Conservation (phyloP, 2,888 invertebrate species). For the Volucella zonaria region DNA sequence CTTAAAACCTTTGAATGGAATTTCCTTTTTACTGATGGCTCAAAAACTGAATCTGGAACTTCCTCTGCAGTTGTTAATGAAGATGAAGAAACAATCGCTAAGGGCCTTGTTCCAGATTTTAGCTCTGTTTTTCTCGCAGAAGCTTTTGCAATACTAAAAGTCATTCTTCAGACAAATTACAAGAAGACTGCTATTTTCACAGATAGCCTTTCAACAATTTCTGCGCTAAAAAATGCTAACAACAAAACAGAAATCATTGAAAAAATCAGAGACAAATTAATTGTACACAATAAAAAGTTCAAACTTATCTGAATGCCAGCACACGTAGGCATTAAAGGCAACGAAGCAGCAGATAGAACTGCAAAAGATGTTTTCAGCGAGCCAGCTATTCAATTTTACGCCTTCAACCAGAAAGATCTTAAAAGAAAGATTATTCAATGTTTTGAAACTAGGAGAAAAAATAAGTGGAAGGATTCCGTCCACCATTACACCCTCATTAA, state of each 20-base stretch:
- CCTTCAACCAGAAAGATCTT: too few species aligned
- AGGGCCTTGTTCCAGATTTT: not conserved
- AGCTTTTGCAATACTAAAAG: constrained; percentile 25
- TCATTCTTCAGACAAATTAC: not conserved
- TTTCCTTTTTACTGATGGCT: constrained; percentile 16
- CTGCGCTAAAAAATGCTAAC: not conserved
- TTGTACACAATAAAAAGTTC: not conserved
- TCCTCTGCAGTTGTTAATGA: constrained; percentile 29
- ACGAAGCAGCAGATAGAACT: too few species aligned
- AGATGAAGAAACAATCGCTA: constrained; percentile 2
- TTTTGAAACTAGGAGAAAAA: too few species aligned
- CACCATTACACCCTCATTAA: too few species aligned
- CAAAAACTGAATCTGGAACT: constrained; percentile 19
- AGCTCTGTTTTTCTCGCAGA: constrained; percentile 19
- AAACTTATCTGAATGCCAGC: too few species aligned
- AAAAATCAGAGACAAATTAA: not conserved
- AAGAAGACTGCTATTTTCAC: constrained; percentile 20
- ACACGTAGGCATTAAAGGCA: too few species aligned
- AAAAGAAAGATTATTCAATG: too few species aligned
- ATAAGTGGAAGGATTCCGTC: too few species aligned
- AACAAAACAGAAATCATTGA: constrained; percentile 8
- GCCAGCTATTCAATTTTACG: too few species aligned
- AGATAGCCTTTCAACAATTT: constrained; percentile 26
- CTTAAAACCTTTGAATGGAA: constrained; percentile 10
- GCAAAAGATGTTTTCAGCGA: too few species aligned